Percentiles rank a stretch among this genome's conserved stretches.
Conservation (phyloP, 1,140 invertebrate genomes). For the Maconellicoccus hirsutus region DNA sequence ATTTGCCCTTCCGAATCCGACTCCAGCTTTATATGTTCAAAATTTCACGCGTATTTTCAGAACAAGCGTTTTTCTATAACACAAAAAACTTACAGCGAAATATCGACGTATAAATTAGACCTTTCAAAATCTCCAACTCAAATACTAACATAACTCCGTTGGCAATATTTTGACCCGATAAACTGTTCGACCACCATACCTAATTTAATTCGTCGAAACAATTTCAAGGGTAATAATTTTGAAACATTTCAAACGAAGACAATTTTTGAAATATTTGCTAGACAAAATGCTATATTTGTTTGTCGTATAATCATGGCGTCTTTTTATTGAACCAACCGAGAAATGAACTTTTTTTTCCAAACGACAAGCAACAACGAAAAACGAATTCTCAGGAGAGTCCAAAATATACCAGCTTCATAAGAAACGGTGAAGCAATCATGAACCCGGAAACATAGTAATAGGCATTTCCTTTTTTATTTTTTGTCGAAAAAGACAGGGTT, state of each 20-base stretch:
- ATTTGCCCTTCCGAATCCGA: no score
- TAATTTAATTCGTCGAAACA: slow-evolving; percentile 7
- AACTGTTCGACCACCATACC: not conserved
- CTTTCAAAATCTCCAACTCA: not conserved
- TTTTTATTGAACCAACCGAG: not conserved
- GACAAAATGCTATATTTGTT: not conserved
- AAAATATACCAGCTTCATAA: not conserved
- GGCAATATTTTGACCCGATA: not conserved
- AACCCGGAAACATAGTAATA: not conserved
- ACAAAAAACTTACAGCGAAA: no score
- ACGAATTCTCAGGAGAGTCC: not conserved
- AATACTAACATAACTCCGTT: not conserved
- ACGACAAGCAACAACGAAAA: not conserved
- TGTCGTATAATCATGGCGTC: not conserved
- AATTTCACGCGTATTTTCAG: no score
- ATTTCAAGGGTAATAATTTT: not conserved
- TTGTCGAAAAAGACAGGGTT: not conserved
- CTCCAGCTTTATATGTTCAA: no score
- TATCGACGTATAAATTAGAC: not conserved
- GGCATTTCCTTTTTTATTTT: slow-evolving; percentile 14
- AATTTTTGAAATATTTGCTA: not conserved
- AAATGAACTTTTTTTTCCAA: not conserved
- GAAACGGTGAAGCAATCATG: not conserved
- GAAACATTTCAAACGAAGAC: not conserved
- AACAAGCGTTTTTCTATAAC: no score